Conservation (phyloP, 2,888 invertebrate species). For the Drosophila basisetae region DNA sequence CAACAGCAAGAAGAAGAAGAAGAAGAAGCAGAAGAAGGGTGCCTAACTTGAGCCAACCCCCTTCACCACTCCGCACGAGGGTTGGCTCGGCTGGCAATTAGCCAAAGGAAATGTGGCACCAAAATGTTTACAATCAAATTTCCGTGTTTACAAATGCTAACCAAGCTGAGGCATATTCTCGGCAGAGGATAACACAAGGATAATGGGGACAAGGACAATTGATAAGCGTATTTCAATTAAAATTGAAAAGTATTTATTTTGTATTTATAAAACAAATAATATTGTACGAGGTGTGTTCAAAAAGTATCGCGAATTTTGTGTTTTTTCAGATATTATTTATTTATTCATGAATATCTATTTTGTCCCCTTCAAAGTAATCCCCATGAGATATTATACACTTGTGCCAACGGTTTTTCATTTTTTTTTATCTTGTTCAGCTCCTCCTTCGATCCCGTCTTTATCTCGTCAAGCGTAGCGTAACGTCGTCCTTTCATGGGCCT, state of each 20-base stretch:
- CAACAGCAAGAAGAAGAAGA: neutral
- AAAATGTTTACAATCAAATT: slow-evolving; percentile 30
- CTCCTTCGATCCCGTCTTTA: too few species aligned
- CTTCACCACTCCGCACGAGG: neutral
- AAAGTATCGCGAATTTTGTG: too few species aligned
- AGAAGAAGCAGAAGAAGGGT: neutral
- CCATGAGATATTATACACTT: too few species aligned
- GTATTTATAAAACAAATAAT: neutral
- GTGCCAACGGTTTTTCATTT: too few species aligned
- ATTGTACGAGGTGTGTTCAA: neutral
- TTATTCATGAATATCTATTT: too few species aligned
- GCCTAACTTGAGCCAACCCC: neutral
- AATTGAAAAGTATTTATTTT: neutral
- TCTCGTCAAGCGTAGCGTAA: too few species aligned
- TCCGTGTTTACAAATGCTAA: slow-evolving; percentile 20
- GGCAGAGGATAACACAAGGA: neutral
- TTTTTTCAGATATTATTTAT: too few species aligned
- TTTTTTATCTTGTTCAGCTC: too few species aligned
- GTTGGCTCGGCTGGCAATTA: slow-evolving; percentile 30
- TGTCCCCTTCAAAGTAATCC: too few species aligned
- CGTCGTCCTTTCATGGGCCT: too few species aligned
- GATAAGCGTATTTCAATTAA: neutral
- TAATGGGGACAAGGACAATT: neutral
- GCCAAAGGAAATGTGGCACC: slow-evolving; percentile 34
- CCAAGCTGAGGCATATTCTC: neutral